Percentiles rank a stretch among this genome's conserved stretches.
These are phyloP conservation scores for Zonotrichia albicollis DNA, from an alignment of 2,797 vertebrate species.

Conservation along the genomic window DNA sequence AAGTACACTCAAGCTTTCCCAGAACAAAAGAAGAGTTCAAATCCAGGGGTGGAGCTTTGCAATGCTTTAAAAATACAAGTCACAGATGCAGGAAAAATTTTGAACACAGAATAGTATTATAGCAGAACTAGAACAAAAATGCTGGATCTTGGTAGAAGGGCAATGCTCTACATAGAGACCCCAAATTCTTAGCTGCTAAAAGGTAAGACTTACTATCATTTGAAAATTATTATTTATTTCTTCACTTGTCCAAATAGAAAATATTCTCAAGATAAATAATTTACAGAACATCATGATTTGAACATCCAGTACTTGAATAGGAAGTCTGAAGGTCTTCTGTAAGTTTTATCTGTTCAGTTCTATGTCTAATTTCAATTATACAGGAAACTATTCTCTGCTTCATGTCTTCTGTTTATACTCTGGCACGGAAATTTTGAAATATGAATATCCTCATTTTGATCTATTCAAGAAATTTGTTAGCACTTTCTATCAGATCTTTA, in stretches of 20 bases:
- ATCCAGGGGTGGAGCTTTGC: background rate
- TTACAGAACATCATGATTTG: background rate
- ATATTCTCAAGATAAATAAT: background rate
- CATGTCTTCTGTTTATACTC: background rate
- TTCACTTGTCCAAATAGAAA: background rate
- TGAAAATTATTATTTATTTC: background rate
- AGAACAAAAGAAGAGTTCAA: background rate
- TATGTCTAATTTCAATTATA: background rate
- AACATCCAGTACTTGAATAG: background rate
- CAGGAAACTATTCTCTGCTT: background rate
- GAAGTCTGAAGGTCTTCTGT: background rate
- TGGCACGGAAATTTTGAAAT: background rate
- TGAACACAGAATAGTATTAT: background rate
- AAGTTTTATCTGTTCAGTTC: background rate
- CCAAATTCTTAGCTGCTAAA: background rate
- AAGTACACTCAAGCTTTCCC: background rate
- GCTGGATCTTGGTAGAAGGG: background rate
- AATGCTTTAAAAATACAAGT: background rate
- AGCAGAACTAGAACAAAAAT: background rate
- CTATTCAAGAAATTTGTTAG: background rate
- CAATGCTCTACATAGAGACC: background rate
- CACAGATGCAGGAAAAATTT: background rate
- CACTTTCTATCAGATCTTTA: background rate
- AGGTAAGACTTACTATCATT: background rate
- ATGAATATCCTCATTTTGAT: background rate